Evolutionary conservation across 2,888 invertebrate genomes (phyloP), one percentile per base, ranked within the genome.

Genomic region (Hoplodrina blanda): DNA sequence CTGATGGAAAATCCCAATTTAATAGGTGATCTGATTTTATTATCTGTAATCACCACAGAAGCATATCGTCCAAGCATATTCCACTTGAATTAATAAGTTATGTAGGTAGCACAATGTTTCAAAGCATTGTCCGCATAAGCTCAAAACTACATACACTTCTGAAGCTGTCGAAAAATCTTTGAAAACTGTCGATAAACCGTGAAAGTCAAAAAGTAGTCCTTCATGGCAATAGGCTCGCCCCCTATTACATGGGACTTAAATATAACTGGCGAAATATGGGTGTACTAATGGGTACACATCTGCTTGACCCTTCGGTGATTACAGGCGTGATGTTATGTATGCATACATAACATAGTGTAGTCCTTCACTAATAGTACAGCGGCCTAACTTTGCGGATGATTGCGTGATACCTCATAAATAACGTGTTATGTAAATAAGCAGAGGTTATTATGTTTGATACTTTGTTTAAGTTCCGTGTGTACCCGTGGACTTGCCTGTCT

Each of bases 401-500:
- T 20, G 44, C 80, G 67, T 76, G 68, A 79, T 52, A 62, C 37
- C 13, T 33, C 44, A 68, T 41, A 13, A 2, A 41, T 80, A 61
- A 76, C 41, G n/a, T 64, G 80, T 54, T 52, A 67, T 56, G 60
- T 72, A 65, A 81, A 66, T 81, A 69, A 62, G 56, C 33, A 55
- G n/a, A 30, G 73, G 63, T 62, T 68, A 65, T 64, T 71, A 49
- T 30, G 56, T 65, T 61, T 65, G 68, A 54, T 66, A 79, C 66
- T 69, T 69, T 62, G 61, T 73, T 79, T 62, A 61, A 69, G 57
- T 68, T 82, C 63, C 37, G 56, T 75, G 62, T 80, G 33, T 79
- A 83, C 59, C 49, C 65, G 70, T 46, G 46, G 67, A 62, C 66
- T 69, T 61, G 57, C 30, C 62, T 46, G 71, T 67, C 81, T 81